Evolutionary conservation across 2,113 vertebrate species (phyloP).

Genomic region (Canis aureus): DNA sequence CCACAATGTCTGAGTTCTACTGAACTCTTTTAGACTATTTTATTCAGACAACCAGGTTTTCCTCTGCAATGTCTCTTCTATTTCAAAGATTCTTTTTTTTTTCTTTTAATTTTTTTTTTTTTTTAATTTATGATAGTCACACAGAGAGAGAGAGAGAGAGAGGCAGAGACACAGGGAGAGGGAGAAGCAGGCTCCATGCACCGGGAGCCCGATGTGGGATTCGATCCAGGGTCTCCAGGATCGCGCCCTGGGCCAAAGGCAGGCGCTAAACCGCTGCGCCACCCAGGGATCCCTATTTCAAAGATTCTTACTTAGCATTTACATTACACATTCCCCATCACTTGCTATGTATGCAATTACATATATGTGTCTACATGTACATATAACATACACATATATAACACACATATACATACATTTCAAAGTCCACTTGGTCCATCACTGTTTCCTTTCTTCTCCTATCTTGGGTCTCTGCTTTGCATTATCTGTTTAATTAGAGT

Average conservation of each 20-base stretch:
- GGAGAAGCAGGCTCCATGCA: no score
- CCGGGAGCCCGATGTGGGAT: no score
- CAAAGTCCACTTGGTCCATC: background rate
- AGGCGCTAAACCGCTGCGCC: no score
- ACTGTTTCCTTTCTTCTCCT: background rate
- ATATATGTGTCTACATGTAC: background rate
- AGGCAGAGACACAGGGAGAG: no score
- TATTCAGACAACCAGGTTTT: background rate
- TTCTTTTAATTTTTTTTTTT: no score
- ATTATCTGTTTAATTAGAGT: background rate
- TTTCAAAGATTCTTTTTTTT: background rate
- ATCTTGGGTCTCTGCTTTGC: background rate
- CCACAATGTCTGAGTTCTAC: background rate
- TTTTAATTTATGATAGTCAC: no score
- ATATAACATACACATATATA: background rate
- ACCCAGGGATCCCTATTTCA: background rate
- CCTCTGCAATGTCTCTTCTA: background rate
- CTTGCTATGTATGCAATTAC: background rate
- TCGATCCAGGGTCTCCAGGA: no score
- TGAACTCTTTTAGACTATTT: background rate
- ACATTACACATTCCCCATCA: background rate
- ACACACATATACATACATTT: background rate
- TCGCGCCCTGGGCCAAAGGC: no score
- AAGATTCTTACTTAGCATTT: constrained; percentile 5
- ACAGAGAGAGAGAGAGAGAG: no score